Evolutionary conservation across 1,140 invertebrate genomes (phyloP), one percentile per base, ranked within the genome.

Genomic region (Melipona quadrifasciata): DNA sequence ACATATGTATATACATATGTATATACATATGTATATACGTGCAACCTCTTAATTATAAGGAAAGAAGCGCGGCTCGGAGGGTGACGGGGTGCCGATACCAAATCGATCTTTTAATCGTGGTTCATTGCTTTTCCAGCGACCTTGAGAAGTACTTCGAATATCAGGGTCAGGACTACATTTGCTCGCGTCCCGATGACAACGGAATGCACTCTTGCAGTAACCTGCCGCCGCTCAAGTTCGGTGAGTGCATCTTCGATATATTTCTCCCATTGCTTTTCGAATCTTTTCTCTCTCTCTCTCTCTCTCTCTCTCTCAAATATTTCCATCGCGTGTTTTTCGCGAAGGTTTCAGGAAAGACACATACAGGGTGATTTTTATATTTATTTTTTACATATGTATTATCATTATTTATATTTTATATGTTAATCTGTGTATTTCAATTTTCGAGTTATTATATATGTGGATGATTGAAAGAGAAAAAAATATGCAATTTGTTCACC

Each of bases 151-250:
- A 97, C 96, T 98, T 98, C 95, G 96, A 97, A 93, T 97, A 97
- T 92, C 97, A 97, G 93, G 98, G 99, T 91, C 96, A 98, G 95
- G 99, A 99, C 94, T 99, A 99, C 95, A 99, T 99, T 90, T 99
- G 99, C 95, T 98, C 98, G 72, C 97, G 97, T 90, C 97, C 97
- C 12, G 98, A 98, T 87, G 98, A 99, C 94, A 98, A 97, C 86
- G 99, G 99, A 6, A 99, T 99, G 97, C 98, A 99, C 94, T 95
- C 96, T 55, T 99, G 99, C 94, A 95, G 95, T 53, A 96, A 99
- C 93, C 96, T 99, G 68, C 99, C 99, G 2, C 97, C 97, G 0
- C 98, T 95, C 61, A 95, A 95, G 90, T 86, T 95, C 2, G 94
- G 94, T 92, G 91, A 93, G 93, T 91, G 58, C 78, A 64, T 51